Conservation (phyloP, 1,140 invertebrate species). For the Rhopalosiphum maidis region DNA sequence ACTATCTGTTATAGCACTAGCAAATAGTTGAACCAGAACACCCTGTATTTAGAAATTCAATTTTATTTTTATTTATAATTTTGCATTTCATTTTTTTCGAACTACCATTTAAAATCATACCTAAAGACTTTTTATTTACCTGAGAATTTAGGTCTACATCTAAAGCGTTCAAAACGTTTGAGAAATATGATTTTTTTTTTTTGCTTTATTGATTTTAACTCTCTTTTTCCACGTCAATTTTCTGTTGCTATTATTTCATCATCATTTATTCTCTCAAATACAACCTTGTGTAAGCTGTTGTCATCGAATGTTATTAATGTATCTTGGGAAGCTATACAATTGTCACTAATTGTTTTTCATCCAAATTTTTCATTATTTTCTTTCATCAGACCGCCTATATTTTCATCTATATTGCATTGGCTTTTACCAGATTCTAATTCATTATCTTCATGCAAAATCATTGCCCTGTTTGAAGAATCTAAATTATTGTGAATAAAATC, state of each 20-base stretch:
- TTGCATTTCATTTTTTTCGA: not conserved
- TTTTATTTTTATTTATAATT: not conserved
- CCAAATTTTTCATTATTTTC: not conserved
- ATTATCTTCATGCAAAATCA: not conserved
- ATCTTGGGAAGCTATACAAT: not conserved
- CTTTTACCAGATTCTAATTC: not conserved
- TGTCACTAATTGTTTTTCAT: not conserved
- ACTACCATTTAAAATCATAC: not conserved
- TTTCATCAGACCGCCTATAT: not conserved
- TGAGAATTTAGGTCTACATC: not conserved
- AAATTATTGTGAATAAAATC: not conserved
- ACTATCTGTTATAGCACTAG: not conserved
- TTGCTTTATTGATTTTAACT: not conserved
- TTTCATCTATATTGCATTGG: not conserved
- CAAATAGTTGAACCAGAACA: not conserved
- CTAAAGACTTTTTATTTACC: not conserved
- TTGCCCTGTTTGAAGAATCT: not conserved
- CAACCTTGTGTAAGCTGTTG: not conserved
- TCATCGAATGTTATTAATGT: not conserved
- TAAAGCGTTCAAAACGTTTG: not conserved
- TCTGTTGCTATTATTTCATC: not conserved
- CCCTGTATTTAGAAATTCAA: not conserved
- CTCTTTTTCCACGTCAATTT: not conserved
- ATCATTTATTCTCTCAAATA: not conserved
- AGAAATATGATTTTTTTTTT: not conserved